phyloP scores from a whole-genome alignment of 2,797 vertebrate species.

The Muscicapa comitata region DNA sequence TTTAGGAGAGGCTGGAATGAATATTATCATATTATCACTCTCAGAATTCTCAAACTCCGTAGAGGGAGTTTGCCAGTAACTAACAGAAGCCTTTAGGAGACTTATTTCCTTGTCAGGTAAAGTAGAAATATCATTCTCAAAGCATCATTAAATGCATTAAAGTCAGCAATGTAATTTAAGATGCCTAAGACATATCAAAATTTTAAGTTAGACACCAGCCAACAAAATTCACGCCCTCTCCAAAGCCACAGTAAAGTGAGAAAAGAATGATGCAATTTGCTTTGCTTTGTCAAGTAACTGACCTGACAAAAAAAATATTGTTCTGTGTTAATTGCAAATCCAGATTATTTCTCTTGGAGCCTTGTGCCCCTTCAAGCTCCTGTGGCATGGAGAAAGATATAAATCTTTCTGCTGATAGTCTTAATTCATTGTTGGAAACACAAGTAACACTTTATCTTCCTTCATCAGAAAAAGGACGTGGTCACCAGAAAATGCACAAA shows the following conservation, averaged over 20 bases:
- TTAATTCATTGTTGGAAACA: background rate
- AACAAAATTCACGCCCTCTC: background rate
- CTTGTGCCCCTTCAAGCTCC: background rate
- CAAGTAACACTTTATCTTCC: background rate
- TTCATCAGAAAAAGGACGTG: background rate
- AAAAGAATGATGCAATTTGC: background rate
- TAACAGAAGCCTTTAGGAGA: background rate
- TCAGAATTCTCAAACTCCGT: background rate
- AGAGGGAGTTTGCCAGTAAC: background rate
- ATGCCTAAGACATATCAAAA: background rate
- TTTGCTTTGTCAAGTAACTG: background rate
- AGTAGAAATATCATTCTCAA: background rate
- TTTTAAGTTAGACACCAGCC: background rate
- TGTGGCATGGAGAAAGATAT: background rate
- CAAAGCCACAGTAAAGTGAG: background rate
- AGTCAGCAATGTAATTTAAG: background rate
- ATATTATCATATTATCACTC: background rate
- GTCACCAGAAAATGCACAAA: background rate
- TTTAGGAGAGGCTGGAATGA: background rate
- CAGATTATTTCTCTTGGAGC: background rate
- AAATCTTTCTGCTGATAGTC: background rate
- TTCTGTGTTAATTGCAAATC: background rate
- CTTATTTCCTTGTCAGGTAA: background rate
- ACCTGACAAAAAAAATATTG: background rate
- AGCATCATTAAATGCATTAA: background rate